Evolutionary conservation across 2,113 vertebrate genomes (phyloP).

Genomic region (Epinephelus moara): DNA sequence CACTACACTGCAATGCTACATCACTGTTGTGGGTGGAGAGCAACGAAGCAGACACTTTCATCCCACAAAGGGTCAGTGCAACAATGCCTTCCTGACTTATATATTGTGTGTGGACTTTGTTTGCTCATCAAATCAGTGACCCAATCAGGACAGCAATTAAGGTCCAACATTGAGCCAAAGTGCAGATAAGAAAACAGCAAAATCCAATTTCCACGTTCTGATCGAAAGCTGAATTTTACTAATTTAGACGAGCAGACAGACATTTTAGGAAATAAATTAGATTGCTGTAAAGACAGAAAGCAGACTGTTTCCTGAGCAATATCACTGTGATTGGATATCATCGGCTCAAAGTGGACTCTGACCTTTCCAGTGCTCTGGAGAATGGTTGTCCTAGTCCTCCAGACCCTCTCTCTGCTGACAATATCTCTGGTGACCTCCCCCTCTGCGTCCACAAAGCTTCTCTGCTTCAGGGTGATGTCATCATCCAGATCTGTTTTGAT

Average conservation of each 20-base stretch:
- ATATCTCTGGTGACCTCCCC: conserved; percentile 98
- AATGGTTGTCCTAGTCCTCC: conserved; percentile 98
- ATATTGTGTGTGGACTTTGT: not conserved
- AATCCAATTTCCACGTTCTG: not conserved
- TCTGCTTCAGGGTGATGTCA: conserved; percentile 96
- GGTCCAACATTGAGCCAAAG: not conserved
- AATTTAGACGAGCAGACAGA: not conserved
- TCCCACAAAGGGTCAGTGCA: not conserved
- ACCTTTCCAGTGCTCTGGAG: conserved; percentile 99
- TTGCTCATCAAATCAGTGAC: not conserved
- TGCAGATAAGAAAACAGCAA: not conserved
- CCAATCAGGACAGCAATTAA: not conserved
- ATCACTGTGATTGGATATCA: not conserved
- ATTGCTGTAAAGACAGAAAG: not conserved
- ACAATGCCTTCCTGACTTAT: not conserved
- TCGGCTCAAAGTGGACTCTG: conserved; percentile 30
- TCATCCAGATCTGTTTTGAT: conserved; percentile 99
- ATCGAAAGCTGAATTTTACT: not conserved
- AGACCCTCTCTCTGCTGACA: conserved; percentile 97
- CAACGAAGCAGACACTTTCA: not conserved
- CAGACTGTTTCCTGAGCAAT: not conserved
- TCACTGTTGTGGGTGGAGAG: not conserved
- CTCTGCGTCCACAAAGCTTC: conserved; percentile 98
- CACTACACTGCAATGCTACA: not conserved
- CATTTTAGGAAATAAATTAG: not conserved